These are phyloP conservation scores for Orthonychiurus folsomi DNA, from an alignment of 2,888 invertebrate genomes.

Conservation along the genomic window DNA sequence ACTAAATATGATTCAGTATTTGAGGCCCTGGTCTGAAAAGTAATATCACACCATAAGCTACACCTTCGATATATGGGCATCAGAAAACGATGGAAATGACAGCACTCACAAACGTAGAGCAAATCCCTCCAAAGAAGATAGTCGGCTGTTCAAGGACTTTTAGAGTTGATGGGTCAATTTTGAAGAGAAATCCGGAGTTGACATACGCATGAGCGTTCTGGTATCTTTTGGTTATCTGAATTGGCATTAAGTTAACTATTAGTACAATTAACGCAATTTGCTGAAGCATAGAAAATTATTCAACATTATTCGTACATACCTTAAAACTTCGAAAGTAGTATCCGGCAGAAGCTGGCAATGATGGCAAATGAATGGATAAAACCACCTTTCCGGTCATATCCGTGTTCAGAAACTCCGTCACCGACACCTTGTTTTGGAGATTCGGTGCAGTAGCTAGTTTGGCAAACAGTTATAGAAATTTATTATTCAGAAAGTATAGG, in stretches of 20 bases:
- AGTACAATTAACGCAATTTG: neutral
- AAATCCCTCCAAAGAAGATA: constrained; percentile 45
- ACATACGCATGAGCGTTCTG: constrained; percentile 71
- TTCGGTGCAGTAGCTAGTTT: constrained; percentile 18
- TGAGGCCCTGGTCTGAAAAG: constrained; percentile 9
- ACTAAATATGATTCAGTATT: constrained; percentile 2
- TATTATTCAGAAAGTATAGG: neutral
- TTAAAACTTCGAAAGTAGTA: constrained; percentile 58
- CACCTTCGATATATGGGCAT: neutral
- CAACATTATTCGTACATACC: constrained; percentile 49
- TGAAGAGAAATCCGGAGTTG: constrained; percentile 62
- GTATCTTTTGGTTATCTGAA: constrained; percentile 62
- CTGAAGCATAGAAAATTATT: neutral
- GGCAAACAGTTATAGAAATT: too few species aligned
- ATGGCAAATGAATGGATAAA: constrained; percentile 53
- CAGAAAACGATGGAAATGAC: constrained; percentile 34
- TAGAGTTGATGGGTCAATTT: constrained; percentile 52
- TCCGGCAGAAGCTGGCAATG: constrained; percentile 45
- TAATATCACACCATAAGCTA: neutral
- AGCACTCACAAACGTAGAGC: constrained; percentile 37
- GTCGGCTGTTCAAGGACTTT: constrained; percentile 45
- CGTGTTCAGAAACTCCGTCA: constrained; percentile 52
- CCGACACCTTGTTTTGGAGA: constrained; percentile 11
- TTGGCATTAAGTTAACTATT: neutral
- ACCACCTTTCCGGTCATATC: constrained; percentile 61